Percentiles rank a stretch among this genome's conserved stretches.
Conservation (phyloP, 2,797 vertebrate genomes). For the Oryzias sinensis region DNA sequence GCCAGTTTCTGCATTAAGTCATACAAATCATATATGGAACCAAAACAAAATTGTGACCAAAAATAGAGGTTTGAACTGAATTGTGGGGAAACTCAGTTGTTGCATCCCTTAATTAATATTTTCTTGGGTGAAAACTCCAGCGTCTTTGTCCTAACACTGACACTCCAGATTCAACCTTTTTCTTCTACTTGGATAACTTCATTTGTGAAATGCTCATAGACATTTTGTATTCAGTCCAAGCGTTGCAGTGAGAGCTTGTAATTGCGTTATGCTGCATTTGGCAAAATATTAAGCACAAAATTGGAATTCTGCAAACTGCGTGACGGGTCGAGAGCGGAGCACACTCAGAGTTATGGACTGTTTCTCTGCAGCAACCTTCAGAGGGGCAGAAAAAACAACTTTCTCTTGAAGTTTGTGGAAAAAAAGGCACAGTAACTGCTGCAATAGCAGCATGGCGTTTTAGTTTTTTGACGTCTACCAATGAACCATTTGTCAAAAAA, state of each 20-base stretch:
- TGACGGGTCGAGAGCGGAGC: slow-evolving; percentile 9
- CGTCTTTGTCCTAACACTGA: not conserved
- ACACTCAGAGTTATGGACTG: not conserved
- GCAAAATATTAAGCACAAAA: slow-evolving; percentile 20
- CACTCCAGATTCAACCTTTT: not conserved
- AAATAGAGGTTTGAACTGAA: too few relatives aligned
- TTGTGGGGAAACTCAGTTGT: too few relatives aligned
- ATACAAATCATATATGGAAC: too few relatives aligned
- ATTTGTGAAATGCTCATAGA: slow-evolving; percentile 2
- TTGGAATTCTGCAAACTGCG: slow-evolving; percentile 22
- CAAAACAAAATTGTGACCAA: too few relatives aligned
- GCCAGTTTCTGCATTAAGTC: too few relatives aligned
- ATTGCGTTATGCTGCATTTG: slow-evolving; percentile 17
- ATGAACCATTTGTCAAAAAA: slow-evolving; percentile 10
- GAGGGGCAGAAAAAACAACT: not conserved
- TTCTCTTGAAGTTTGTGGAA: slow-evolving; percentile 5
- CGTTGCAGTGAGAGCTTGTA: not conserved
- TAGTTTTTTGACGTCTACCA: slow-evolving; percentile 16
- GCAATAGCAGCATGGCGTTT: not conserved
- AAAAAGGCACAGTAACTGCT: slow-evolving; percentile 25
- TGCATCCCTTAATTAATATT: too few relatives aligned
- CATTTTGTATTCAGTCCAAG: not conserved
- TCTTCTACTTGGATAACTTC: not conserved
- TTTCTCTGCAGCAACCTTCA: not conserved
- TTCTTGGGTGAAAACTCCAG: too few relatives aligned